phyloP scores from a whole-genome alignment of 2,797 vertebrate genomes.

The Helostoma temminkii region DNA sequence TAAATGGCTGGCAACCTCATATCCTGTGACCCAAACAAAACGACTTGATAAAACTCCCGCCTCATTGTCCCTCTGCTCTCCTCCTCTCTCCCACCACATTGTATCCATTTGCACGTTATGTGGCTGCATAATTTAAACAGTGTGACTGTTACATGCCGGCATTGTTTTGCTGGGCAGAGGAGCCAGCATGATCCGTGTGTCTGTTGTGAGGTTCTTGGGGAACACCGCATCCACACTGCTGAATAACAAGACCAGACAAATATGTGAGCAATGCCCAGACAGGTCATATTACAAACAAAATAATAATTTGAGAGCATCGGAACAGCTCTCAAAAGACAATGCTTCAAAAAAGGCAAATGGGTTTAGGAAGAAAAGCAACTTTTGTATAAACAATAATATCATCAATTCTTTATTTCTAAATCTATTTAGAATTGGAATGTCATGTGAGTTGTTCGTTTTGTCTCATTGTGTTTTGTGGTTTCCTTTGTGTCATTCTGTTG shows the following conservation, averaged over 20 bases:
- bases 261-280: conserved; percentile 85
- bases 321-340: conserved; percentile 65
- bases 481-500: conserved; percentile 68
- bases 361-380: conserved; percentile 55
- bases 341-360: conserved; percentile 47
- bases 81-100: conserved; percentile 48
- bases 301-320: conserved; percentile 75
- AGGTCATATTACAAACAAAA: conserved; percentile 84
- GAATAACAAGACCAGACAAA: conserved; percentile 83
- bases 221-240: conserved; percentile 79
- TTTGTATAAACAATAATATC: conserved; percentile 62
- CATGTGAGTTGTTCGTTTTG: conserved; percentile 53
- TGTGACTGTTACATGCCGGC: conserved; percentile 71
- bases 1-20: conserved; percentile 45
- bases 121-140: conserved; percentile 82
- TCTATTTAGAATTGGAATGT: conserved; percentile 60
- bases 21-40: conserved; percentile 57
- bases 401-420: conserved; percentile 58
- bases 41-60: conserved; percentile 62
- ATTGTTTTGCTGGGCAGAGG: conserved; percentile 82
- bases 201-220: conserved; percentile 83
- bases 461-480: conserved; percentile 73
- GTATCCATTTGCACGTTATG: conserved; percentile 75
- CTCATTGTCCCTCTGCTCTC: conserved; percentile 22
- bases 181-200: conserved; percentile 68